phyloP scores from a whole-genome alignment of 2,888 invertebrate genomes.

The Eurois occulta region DNA sequence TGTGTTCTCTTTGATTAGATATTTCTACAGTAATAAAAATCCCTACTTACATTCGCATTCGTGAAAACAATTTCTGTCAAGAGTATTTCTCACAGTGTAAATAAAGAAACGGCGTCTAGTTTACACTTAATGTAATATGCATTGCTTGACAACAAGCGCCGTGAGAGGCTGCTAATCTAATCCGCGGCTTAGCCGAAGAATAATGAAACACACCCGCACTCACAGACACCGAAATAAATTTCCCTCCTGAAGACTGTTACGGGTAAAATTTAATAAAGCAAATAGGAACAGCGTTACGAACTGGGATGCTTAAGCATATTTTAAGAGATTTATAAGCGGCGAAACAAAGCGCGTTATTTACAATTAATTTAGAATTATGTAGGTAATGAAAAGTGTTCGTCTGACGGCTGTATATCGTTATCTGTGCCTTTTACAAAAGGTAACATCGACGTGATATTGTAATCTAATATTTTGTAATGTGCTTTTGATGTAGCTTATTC shows the following conservation, averaged over 20 bases:
- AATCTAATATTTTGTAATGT: conserved; percentile 46
- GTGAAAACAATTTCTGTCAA: conserved; percentile 41
- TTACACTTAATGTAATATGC: conserved; percentile 69
- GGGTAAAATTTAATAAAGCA: conserved; percentile 86
- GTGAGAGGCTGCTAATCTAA: conserved; percentile 79
- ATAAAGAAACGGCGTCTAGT: conserved; percentile 63
- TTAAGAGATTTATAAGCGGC: conserved; percentile 82
- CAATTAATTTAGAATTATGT: conserved; percentile 82
- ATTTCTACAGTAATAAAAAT: conserved; percentile 21
- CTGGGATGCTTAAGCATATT: conserved; percentile 81
- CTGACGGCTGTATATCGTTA: conserved; percentile 60
- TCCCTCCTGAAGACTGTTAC: conserved; percentile 79
- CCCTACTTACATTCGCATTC: conserved; percentile 30
- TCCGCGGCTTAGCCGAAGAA: conserved; percentile 78
- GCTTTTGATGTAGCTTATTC: conserved; percentile 52
- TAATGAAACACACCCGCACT: conserved; percentile 79
- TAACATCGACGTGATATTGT: conserved; percentile 42
- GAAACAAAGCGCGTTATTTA: conserved; percentile 80
- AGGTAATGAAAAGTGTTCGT: conserved; percentile 76
- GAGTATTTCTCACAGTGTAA: conserved; percentile 49
- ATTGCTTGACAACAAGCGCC: conserved; percentile 65
- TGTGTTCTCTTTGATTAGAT: conserved; percentile 25
- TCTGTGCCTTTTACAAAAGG: conserved; percentile 38
- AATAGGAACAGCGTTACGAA: conserved; percentile 81
- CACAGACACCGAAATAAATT: conserved; percentile 84